phyloP scores from a whole-genome alignment of 1,140 invertebrate species.

The Drosophila murphyi region DNA sequence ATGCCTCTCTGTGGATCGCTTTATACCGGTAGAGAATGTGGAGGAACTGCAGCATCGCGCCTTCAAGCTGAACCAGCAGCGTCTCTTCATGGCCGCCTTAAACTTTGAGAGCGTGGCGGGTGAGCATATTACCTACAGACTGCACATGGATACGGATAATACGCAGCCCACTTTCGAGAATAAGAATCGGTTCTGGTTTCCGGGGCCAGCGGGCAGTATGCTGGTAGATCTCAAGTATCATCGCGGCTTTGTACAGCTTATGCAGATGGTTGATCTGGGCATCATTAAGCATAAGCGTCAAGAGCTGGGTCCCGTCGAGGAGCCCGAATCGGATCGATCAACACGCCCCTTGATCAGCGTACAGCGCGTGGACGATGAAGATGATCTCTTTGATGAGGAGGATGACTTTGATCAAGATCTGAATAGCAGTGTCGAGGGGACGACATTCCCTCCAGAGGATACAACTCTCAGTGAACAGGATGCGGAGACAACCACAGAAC shows the following conservation, averaged over 20 bases:
- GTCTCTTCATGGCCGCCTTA: conserved; percentile 74
- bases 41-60: conserved; percentile 85
- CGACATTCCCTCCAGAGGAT: not conserved
- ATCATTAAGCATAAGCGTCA: conserved; percentile 85
- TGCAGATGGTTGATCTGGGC: conserved; percentile 88
- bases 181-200: conserved; percentile 88
- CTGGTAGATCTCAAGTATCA: conserved; percentile 88
- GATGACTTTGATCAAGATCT: conserved; percentile 57
- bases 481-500: not conserved
- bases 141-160: conserved; percentile 89
- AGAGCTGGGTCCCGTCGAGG: conserved; percentile 38
- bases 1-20: conserved; percentile 87
- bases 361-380: conserved; percentile 33
- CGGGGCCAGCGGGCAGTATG: conserved; percentile 87
- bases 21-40: conserved; percentile 85
- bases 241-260: conserved; percentile 88
- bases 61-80: conserved; percentile 85
- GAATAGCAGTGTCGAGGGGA: conserved; percentile 2
- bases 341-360: conserved; percentile 44
- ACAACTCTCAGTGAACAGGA: not conserved
- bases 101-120: conserved; percentile 72
- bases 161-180: conserved; percentile 87
- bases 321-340: conserved; percentile 12
- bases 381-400: conserved; percentile 38
- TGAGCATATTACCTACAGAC: conserved; percentile 85